Conservation (phyloP, 2,888 invertebrate species). For the Gymnocheta viridis region DNA sequence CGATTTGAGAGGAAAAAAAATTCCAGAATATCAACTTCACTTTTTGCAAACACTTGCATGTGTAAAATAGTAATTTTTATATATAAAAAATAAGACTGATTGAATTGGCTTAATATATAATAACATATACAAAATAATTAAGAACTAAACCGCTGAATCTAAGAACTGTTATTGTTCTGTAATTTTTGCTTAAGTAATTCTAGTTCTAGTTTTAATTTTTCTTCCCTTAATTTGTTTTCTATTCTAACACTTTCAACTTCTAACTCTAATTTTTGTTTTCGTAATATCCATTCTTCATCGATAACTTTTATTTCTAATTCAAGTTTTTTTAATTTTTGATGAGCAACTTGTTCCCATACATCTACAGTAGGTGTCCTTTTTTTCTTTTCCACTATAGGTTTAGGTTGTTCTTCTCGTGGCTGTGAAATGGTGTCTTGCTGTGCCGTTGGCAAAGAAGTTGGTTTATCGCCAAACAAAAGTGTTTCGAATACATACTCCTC, state of each 20-base stretch:
- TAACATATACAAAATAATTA: no score
- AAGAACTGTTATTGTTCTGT: conserved; percentile 13
- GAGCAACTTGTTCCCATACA: conserved; percentile 55
- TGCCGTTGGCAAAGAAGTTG: neutral
- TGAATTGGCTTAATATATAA: no score
- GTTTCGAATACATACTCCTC: conserved; percentile 56
- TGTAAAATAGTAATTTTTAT: no score
- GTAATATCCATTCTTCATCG: conserved; percentile 50
- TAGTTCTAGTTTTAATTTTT: conserved; percentile 51
- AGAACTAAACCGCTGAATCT: neutral
- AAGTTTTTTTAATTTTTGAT: conserved; percentile 52
- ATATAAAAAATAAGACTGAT: no score
- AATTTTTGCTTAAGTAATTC: conserved; percentile 45
- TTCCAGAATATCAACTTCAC: no score
- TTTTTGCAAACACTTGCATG: no score
- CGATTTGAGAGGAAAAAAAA: no score
- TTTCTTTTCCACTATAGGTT: conserved; percentile 1
- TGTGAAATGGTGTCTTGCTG: neutral
- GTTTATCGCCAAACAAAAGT: conserved; percentile 27
- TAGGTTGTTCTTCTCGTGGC: neutral
- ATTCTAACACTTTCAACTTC: conserved; percentile 37
- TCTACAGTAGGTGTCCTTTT: conserved; percentile 4
- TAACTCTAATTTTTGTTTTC: conserved; percentile 46
- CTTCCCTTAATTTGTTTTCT: conserved; percentile 51
- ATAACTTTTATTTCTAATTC: conserved; percentile 49